These are phyloP conservation scores for Microcebus tavaratra DNA, from an alignment of 2,113 vertebrate species.

Conservation along the genomic window DNA sequence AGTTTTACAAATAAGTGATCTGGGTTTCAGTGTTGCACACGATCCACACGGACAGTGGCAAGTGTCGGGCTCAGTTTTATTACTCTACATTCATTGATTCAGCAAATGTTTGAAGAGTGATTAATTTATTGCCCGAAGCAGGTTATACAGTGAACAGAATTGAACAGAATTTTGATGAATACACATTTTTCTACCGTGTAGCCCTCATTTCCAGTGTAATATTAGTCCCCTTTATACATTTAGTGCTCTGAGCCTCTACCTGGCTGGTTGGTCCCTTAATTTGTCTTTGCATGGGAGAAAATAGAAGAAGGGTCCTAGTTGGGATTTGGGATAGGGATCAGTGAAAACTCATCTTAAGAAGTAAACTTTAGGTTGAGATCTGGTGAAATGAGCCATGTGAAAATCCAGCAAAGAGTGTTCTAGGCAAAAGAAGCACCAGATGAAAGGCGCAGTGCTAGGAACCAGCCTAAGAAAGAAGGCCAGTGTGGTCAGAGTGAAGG, in stretches of 20 bases:
- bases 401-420: neutral
- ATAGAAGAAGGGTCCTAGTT: neutral
- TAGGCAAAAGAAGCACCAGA: neutral
- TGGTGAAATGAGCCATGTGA: neutral
- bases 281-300: neutral
- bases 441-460: neutral
- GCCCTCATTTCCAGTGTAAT: neutral
- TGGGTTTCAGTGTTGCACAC: neutral
- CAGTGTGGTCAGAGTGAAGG: neutral
- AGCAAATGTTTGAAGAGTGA: conserved; percentile 39
- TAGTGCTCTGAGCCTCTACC: neutral
- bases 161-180: conserved; percentile 8
- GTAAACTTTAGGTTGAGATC: neutral
- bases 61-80: neutral
- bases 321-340: neutral
- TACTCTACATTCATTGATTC: neutral
- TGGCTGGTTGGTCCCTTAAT: neutral
- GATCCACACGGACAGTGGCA: neutral
- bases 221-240: neutral
- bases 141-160: neutral
- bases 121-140: neutral
- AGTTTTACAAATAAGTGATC: neutral
- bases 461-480: neutral
- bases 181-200: neutral
- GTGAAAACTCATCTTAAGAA: neutral